Conservation (phyloP, 2,888 invertebrate species). For the Synanthedon tipuliformis region DNA sequence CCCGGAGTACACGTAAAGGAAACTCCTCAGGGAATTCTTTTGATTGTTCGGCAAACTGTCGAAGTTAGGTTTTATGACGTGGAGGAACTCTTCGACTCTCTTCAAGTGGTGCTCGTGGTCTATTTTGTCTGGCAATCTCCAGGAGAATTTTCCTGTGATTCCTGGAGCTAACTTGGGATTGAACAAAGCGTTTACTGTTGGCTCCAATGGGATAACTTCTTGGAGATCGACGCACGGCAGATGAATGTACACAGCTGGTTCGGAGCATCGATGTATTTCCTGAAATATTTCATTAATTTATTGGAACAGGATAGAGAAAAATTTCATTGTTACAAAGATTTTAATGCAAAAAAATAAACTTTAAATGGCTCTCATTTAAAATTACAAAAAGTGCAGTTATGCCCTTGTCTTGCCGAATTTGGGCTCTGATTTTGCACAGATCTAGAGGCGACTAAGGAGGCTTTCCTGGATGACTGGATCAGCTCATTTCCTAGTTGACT, state of each 20-base stretch:
- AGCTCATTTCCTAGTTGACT: too few relatives aligned
- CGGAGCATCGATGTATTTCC: constrained; percentile 32
- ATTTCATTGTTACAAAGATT: too few relatives aligned
- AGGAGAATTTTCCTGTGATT: constrained; percentile 34
- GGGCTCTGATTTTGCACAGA: too few relatives aligned
- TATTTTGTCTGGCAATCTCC: constrained; percentile 51
- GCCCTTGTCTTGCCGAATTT: too few relatives aligned
- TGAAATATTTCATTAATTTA: constrained; percentile 13
- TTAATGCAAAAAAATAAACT: too few relatives aligned
- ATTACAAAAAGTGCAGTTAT: too few relatives aligned
- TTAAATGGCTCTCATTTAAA: too few relatives aligned
- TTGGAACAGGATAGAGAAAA: too few relatives aligned
- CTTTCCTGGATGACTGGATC: too few relatives aligned
- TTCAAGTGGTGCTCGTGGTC: constrained; percentile 55
- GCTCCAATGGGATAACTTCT: constrained; percentile 36
- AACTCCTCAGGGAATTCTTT: constrained; percentile 49
- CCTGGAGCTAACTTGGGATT: constrained; percentile 37
- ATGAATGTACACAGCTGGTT: constrained; percentile 40
- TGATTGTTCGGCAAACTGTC: constrained; percentile 38
- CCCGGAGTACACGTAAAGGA: constrained; percentile 50
- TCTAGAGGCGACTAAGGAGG: too few relatives aligned
- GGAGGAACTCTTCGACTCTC: constrained; percentile 50
- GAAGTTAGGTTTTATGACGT: constrained; percentile 37
- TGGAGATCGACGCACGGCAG: constrained; percentile 50
- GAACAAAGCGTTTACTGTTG: constrained; percentile 39